These are phyloP conservation scores for Drosophila dunni DNA, from an alignment of 1,140 invertebrate genomes.

Conservation along the genomic window DNA sequence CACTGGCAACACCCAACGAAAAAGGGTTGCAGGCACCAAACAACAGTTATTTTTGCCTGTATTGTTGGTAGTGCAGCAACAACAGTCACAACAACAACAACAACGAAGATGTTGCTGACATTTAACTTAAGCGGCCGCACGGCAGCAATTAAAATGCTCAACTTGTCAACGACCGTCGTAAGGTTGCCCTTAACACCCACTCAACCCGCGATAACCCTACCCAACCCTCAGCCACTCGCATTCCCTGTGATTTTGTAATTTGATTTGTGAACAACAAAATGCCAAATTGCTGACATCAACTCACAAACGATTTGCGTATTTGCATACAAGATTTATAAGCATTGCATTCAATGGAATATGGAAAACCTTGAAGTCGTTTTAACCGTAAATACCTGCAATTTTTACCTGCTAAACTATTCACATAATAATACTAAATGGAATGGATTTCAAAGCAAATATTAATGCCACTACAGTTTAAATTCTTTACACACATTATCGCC, in stretches of 20 bases:
- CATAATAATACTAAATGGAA: too few species aligned
- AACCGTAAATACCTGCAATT: background rate
- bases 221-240: background rate
- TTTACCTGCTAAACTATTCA: background rate
- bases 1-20: too few species aligned
- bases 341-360: background rate
- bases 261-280: conserved; percentile 77
- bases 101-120: conserved; percentile 49
- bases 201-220: background rate
- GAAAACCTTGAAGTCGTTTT: background rate
- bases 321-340: conserved; percentile 15
- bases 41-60: conserved; percentile 23
- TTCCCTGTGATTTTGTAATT: conserved; percentile 41
- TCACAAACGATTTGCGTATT: conserved; percentile 33
- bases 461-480: too few species aligned
- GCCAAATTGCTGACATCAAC: conserved; percentile 62
- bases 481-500: too few species aligned
- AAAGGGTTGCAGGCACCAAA: conserved; percentile 54
- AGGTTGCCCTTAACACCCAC: conserved; percentile 52
- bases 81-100: background rate
- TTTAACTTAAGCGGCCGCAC: conserved; percentile 71
- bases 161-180: conserved; percentile 67
- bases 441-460: too few species aligned
- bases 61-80: conserved; percentile 34
- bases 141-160: conserved; percentile 81